These are phyloP conservation scores for Zoanthus solanderi DNA, from an alignment of 92 coral and sea anemone genomes.

Conservation along the genomic window DNA sequence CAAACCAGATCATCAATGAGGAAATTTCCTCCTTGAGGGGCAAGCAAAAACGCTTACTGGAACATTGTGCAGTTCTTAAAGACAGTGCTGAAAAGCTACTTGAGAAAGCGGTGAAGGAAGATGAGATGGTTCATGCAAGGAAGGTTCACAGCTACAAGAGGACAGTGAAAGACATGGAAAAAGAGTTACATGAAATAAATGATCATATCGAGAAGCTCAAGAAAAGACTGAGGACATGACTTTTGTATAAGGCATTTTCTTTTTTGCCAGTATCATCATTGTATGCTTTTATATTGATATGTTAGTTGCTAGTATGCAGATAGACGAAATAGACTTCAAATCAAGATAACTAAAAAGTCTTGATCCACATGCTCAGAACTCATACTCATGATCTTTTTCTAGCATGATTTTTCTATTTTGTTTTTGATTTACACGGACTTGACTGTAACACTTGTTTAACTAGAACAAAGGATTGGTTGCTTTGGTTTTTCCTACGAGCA, in stretches of 20 bases:
- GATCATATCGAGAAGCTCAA: constrained; percentile 57
- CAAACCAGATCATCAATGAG: constrained; percentile 61
- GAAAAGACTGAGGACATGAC: constrained; percentile 16
- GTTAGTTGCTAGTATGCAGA: too few relatives aligned
- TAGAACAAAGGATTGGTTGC: too few relatives aligned
- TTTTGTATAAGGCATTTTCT: constrained; percentile 1
- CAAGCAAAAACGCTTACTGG: constrained; percentile 47
- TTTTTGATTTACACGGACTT: too few relatives aligned
- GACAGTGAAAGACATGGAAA: constrained; percentile 70
- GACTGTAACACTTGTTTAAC: too few relatives aligned
- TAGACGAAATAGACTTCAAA: too few relatives aligned
- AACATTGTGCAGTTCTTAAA: background rate
- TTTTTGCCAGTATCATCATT: too few relatives aligned
- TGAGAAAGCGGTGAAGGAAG: constrained; percentile 58
- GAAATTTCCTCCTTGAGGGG: constrained; percentile 55
- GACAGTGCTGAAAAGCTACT: background rate
- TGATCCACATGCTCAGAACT: too few relatives aligned
- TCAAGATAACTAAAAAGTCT: too few relatives aligned
- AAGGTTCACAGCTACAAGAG: constrained; percentile 72
- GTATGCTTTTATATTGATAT: too few relatives aligned
- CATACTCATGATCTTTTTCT: too few relatives aligned
- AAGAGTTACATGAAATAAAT: constrained; percentile 58
- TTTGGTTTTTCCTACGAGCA: too few relatives aligned
- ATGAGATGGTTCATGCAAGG: constrained; percentile 64
- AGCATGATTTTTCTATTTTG: too few relatives aligned